Evolutionary conservation across 1,140 invertebrate species (phyloP).

Genomic region (Trichogramma pretiosum): DNA sequence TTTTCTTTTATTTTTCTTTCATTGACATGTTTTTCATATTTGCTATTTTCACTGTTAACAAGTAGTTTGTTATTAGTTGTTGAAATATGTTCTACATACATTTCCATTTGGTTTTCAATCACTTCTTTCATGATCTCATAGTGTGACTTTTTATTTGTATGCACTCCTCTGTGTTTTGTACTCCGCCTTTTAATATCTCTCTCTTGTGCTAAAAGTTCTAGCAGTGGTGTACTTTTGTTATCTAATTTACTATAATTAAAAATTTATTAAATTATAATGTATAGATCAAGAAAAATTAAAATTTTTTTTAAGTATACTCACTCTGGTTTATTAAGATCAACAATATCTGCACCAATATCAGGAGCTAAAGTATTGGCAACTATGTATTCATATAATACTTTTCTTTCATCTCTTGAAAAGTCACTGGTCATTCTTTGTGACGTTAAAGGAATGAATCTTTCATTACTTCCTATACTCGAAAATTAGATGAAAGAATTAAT

Average conservation of each 20-base stretch:
- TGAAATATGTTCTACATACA: slow-evolving; percentile 33
- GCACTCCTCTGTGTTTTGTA: slow-evolving; percentile 53
- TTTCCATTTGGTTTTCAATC: slow-evolving; percentile 53
- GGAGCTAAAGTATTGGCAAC: slow-evolving; percentile 37
- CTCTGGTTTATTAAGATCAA: slow-evolving; percentile 31
- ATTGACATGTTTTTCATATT: no score
- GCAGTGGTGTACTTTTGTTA: slow-evolving; percentile 26
- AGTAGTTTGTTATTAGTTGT: no score
- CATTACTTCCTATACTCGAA: slow-evolving; percentile 39
- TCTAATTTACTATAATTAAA: slow-evolving; percentile 24
- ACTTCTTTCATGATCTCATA: slow-evolving; percentile 55
- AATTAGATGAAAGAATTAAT: no score
- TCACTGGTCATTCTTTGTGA: slow-evolving; percentile 45
- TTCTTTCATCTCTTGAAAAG: slow-evolving; percentile 46
- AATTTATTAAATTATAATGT: neutral
- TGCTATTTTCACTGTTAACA: no score
- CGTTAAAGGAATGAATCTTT: slow-evolving; percentile 46
- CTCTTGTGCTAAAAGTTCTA: slow-evolving; percentile 50
- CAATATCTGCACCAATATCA: slow-evolving; percentile 35
- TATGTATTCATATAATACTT: slow-evolving; percentile 45
- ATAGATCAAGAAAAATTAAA: slow-evolving; percentile 3
- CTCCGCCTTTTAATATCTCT: slow-evolving; percentile 56
- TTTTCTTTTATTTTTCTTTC: no score
- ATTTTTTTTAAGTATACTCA: slow-evolving; percentile 24
- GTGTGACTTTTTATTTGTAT: slow-evolving; percentile 55